Percentiles rank a stretch among this genome's conserved stretches.
phyloP scores from a whole-genome alignment of 2,888 invertebrate genomes.

The Pristionchus maxplancki region DNA sequence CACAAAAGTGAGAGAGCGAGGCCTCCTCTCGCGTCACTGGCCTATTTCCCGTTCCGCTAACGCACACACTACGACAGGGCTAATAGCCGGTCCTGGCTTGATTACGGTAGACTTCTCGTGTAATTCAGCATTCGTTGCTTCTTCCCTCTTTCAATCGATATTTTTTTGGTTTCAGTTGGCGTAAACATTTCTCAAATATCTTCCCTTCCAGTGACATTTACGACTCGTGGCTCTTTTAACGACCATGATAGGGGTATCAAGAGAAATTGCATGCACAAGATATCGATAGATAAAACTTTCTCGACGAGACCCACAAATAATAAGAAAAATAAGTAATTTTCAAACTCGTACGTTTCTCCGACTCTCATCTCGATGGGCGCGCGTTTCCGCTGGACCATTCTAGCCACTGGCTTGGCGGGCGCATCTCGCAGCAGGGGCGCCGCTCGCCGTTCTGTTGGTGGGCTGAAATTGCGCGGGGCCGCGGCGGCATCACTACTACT shows the following conservation, averaged over 20 bases:
- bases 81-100: neutral
- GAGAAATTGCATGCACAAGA: slow-evolving; percentile 39
- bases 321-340: neutral
- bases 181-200: neutral
- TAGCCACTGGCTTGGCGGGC: neutral
- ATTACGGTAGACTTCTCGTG: neutral
- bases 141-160: neutral
- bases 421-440: slow-evolving; percentile 7
- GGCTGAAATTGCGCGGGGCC: neutral
- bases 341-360: slow-evolving; percentile 49
- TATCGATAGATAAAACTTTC: neutral
- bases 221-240: slow-evolving; percentile 39
- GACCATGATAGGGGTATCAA: neutral
- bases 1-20: slow-evolving; percentile 3
- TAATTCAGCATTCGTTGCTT: neutral
- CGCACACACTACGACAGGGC: neutral
- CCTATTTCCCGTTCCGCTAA: slow-evolving; percentile 39
- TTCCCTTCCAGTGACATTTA: slow-evolving; percentile 33
- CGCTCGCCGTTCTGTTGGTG: neutral
- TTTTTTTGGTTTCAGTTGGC: neutral
- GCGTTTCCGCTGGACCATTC: neutral
- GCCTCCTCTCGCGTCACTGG: slow-evolving; percentile 21
- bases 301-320: neutral
- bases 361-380: slow-evolving; percentile 29
- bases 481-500: neutral